These are phyloP conservation scores for Nomada hirtipes DNA, from an alignment of 2,888 invertebrate species.

Conservation along the genomic window DNA sequence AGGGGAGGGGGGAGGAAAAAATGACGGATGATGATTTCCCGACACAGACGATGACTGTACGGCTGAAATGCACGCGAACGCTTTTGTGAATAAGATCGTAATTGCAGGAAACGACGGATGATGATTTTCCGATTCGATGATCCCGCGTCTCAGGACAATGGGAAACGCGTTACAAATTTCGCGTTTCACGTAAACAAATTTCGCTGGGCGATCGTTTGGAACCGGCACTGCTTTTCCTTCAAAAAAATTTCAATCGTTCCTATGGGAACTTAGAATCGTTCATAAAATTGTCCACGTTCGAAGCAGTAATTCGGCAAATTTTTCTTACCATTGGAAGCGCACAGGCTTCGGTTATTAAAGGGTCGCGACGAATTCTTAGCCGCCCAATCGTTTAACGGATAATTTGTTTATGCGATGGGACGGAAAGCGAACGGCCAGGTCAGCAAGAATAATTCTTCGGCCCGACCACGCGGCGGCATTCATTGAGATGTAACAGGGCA, in stretches of 20 bases:
- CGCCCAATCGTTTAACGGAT: slow-evolving; percentile 29
- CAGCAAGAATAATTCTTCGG: slow-evolving; percentile 58
- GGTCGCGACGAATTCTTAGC: background rate
- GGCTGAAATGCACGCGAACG: slow-evolving; percentile 66
- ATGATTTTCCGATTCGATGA: slow-evolving; percentile 71
- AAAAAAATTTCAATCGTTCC: too few relatives aligned
- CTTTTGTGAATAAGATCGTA: slow-evolving; percentile 52
- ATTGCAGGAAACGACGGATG: slow-evolving; percentile 71
- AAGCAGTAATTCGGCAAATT: too few relatives aligned
- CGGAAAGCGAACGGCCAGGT: slow-evolving; percentile 21
- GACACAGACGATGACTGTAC: slow-evolving; percentile 68
- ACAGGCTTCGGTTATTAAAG: background rate
- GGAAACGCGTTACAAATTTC: slow-evolving; percentile 44
- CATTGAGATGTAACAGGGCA: slow-evolving; percentile 68
- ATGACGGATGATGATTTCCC: slow-evolving; percentile 73
- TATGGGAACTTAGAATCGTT: background rate
- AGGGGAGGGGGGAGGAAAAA: slow-evolving; percentile 32
- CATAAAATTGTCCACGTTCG: too few relatives aligned
- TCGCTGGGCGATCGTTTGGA: slow-evolving; percentile 39
- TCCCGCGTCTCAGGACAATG: slow-evolving; percentile 51
- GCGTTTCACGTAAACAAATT: slow-evolving; percentile 50
- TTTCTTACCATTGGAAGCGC: too few relatives aligned
- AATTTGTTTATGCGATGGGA: slow-evolving; percentile 54
- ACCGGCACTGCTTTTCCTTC: slow-evolving; percentile 10
- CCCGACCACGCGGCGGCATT: slow-evolving; percentile 58